Conservation (phyloP, 2,113 vertebrate genomes). For the Gobio gobio region DNA sequence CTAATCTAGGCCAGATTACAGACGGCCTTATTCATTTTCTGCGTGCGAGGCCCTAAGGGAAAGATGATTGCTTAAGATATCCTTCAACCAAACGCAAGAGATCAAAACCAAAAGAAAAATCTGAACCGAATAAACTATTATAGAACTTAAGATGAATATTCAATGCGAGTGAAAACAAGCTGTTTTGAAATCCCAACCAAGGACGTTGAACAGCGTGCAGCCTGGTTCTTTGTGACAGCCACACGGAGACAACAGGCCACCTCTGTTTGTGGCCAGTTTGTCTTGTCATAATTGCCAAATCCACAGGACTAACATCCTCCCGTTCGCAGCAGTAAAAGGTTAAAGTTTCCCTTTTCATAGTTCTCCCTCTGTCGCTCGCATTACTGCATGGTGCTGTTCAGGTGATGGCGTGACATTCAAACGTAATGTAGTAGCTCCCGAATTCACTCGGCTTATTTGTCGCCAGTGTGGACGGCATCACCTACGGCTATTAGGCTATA, state of each 20-base stretch:
- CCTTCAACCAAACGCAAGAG: constrained; percentile 22
- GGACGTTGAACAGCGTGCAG: not conserved
- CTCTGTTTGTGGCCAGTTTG: not conserved
- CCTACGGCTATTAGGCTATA: constrained; percentile 64
- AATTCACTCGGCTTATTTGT: constrained; percentile 27
- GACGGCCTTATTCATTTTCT: constrained; percentile 48
- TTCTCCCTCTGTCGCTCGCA: not conserved
- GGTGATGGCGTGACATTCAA: constrained; percentile 42
- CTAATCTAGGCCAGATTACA: constrained; percentile 70
- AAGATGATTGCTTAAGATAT: constrained; percentile 33
- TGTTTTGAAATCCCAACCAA: constrained; percentile 10
- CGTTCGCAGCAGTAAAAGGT: constrained; percentile 2
- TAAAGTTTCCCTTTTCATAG: constrained; percentile 7
- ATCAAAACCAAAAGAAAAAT: constrained; percentile 19
- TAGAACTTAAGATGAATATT: not conserved
- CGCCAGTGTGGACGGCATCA: constrained; percentile 19
- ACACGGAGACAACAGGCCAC: constrained; percentile 10
- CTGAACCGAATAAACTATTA: not conserved
- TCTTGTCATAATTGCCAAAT: constrained; percentile 33
- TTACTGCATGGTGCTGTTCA: not conserved
- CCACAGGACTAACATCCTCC: constrained; percentile 24
- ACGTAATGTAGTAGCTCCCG: not conserved
- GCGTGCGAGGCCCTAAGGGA: constrained; percentile 42
- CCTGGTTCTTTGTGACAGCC: not conserved
- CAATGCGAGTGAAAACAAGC: not conserved